These are phyloP conservation scores for Magallana ariakensis DNA, from an alignment of 1,140 invertebrate species.

Conservation along the genomic window DNA sequence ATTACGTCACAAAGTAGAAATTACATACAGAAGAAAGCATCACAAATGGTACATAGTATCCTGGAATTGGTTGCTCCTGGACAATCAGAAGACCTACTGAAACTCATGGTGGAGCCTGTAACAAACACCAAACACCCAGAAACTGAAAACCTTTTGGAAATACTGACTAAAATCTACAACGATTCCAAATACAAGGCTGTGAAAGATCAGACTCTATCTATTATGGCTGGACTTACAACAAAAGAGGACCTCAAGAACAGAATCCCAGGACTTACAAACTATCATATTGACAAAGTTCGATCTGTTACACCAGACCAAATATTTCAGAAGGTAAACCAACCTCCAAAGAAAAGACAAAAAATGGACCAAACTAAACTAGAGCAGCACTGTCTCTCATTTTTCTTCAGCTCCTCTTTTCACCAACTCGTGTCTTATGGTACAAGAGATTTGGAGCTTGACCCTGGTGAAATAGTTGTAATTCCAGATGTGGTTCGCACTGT, in stretches of 20 bases:
- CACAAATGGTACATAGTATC: neutral
- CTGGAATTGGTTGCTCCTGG: slow-evolving; percentile 20
- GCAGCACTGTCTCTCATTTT: slow-evolving; percentile 40
- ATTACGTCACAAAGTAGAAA: neutral
- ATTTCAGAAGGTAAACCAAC: slow-evolving; percentile 21
- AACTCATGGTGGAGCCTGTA: neutral
- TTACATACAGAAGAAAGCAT: neutral
- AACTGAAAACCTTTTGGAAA: neutral
- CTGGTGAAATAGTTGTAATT: slow-evolving; percentile 10
- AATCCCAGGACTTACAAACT: slow-evolving; percentile 11
- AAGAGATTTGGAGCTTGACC: slow-evolving; percentile 31
- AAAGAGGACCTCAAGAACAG: slow-evolving; percentile 13
- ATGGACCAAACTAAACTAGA: slow-evolving; percentile 42
- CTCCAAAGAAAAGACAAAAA: slow-evolving; percentile 36
- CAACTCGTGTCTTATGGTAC: slow-evolving; percentile 38
- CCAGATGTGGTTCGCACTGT: slow-evolving; percentile 38
- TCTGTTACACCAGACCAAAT: slow-evolving; percentile 10
- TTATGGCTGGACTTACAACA: slow-evolving; percentile 23
- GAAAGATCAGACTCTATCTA: slow-evolving; percentile 4
- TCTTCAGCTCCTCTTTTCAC: slow-evolving; percentile 34
- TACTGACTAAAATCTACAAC: neutral
- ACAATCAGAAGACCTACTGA: neutral
- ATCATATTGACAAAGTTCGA: neutral
- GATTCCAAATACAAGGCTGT: neutral
- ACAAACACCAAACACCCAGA: neutral